These are phyloP conservation scores for Semicossyphus pulcher DNA, from an alignment of 2,113 vertebrate species.

Conservation along the genomic window DNA sequence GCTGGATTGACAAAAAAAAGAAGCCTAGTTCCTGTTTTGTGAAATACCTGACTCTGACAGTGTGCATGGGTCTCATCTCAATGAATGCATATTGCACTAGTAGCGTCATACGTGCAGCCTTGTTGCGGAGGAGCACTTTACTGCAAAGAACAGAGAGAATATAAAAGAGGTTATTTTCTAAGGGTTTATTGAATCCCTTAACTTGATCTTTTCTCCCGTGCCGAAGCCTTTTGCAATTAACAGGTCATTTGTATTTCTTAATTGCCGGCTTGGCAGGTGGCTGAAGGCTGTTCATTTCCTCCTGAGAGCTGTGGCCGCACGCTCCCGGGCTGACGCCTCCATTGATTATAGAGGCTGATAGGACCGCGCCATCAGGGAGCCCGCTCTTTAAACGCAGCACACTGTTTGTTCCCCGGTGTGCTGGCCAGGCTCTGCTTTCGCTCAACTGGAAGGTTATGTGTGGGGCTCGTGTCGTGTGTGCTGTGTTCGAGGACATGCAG, in stretches of 20 bases:
- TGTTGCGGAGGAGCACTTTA: not conserved
- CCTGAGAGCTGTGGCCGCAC: slow-evolving; percentile 45
- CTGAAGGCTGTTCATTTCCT: slow-evolving; percentile 61
- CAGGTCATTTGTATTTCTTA: slow-evolving; percentile 58
- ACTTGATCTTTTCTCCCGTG: slow-evolving; percentile 24
- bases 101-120: slow-evolving; percentile 3
- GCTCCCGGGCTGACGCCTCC: slow-evolving; percentile 33
- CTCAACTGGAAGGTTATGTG: slow-evolving; percentile 34
- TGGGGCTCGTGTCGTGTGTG: not conserved
- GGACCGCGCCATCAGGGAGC: slow-evolving; percentile 46
- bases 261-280: slow-evolving; percentile 50
- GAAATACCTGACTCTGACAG: slow-evolving; percentile 63
- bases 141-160: not conserved
- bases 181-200: slow-evolving; percentile 37
- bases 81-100: not conserved
- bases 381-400: slow-evolving; percentile 22
- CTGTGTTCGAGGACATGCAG: not conserved
- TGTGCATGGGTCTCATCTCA: slow-evolving; percentile 19
- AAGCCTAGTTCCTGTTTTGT: not conserved
- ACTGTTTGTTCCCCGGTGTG: slow-evolving; percentile 36
- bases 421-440: slow-evolving; percentile 12
- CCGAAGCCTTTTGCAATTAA: slow-evolving; percentile 52
- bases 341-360: slow-evolving; percentile 65
- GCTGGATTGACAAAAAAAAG: slow-evolving; percentile 50
- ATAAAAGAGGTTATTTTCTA: not conserved